phyloP scores from a whole-genome alignment of 2,113 vertebrate genomes.

The Leptodactylus fuscus region DNA sequence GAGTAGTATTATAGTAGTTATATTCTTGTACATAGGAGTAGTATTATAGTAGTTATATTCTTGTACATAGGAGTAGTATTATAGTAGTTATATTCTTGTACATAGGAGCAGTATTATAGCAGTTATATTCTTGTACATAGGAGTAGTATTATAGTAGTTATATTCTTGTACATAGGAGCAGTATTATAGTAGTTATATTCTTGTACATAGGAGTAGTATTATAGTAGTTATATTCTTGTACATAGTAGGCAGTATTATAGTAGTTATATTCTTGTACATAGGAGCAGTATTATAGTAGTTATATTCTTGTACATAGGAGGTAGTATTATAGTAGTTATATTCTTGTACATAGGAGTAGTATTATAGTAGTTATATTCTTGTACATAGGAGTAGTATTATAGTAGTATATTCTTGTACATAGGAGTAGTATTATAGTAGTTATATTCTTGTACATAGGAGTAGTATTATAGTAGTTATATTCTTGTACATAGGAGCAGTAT shows the following conservation, averaged over 20 bases:
- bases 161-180: slow-evolving; percentile 5
- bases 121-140: slow-evolving; percentile 1
- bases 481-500: too few species aligned
- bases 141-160: slow-evolving; percentile 7
- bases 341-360: not conserved
- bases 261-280: slow-evolving; percentile 7
- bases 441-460: too few species aligned
- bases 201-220: not conserved
- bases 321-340: not conserved
- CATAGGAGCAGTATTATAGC: not conserved
- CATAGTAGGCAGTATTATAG: not conserved
- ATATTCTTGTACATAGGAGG: not conserved
- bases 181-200: not conserved
- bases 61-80: not conserved
- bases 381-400: too few species aligned
- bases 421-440: too few species aligned
- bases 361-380: too few species aligned
- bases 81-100: slow-evolving; percentile 12
- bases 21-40: not conserved
- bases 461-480: too few species aligned
- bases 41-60: not conserved
- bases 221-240: not conserved
- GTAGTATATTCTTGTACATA: too few species aligned
- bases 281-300: not conserved
- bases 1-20: not conserved